Conservation (phyloP, 2,797 vertebrate genomes). For the Poecilia wingei region DNA sequence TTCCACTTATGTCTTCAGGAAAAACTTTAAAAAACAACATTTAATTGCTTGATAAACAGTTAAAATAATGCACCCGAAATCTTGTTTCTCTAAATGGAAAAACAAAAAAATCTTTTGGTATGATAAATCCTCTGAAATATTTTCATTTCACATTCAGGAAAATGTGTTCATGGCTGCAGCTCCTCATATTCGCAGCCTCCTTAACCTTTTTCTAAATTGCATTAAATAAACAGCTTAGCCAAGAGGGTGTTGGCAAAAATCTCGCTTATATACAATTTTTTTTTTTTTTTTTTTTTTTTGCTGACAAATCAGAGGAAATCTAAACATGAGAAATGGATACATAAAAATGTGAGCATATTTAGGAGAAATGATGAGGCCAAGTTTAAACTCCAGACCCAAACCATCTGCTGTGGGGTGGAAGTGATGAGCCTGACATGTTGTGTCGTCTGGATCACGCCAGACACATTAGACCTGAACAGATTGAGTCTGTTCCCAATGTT, state of each 20-base stretch:
- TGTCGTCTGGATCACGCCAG: constrained; percentile 45
- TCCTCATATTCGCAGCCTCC: constrained; percentile 13
- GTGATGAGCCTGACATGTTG: constrained; percentile 3
- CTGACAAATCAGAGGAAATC: not conserved
- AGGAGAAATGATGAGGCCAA: not conserved
- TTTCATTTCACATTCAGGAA: not conserved
- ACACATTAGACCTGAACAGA: constrained; percentile 55
- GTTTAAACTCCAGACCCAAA: not conserved
- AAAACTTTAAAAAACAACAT: not conserved
- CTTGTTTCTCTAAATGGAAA: not conserved
- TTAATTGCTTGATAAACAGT: not conserved
- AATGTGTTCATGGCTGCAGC: constrained; percentile 8
- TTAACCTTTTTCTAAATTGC: constrained; percentile 10
- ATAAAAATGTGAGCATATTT: not conserved
- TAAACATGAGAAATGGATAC: not conserved
- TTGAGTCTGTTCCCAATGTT: constrained; percentile 24
- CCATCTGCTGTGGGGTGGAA: constrained; percentile 9
- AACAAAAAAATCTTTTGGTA: not conserved
- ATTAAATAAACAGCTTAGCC: not conserved
- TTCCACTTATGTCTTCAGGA: not conserved
- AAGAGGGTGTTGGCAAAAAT: no score
- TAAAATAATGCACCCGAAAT: not conserved
- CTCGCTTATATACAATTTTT: no score
- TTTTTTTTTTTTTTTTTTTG: rapidly evolving
- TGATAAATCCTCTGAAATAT: constrained; percentile 1